Conservation (phyloP, 2,888 invertebrate genomes). For the Baronia brevicornis region DNA sequence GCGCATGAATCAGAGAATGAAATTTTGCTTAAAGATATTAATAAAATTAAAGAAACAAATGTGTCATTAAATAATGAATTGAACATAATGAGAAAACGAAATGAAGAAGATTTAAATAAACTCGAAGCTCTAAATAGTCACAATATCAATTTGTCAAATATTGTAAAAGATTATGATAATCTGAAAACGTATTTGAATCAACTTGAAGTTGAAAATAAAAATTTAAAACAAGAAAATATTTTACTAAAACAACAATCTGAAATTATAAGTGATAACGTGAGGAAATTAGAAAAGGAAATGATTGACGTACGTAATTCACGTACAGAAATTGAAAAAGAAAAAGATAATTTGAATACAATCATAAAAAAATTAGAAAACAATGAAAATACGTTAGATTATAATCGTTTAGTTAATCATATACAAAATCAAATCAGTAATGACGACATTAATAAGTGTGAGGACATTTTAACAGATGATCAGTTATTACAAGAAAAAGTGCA, state of each 20-base stretch:
- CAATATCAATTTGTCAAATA: constrained; percentile 9
- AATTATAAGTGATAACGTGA: constrained; percentile 35
- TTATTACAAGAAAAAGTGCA: constrained; percentile 23
- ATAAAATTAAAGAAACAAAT: constrained; percentile 15
- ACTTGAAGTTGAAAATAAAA: constrained; percentile 32
- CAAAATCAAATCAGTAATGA: constrained; percentile 34
- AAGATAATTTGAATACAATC: constrained; percentile 60
- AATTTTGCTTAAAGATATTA: constrained; percentile 7
- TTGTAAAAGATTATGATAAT: constrained; percentile 15
- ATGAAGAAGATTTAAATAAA: constrained; percentile 11
- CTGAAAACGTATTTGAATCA: constrained; percentile 24
- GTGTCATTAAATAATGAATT: constrained; percentile 18
- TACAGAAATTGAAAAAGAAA: constrained; percentile 67
- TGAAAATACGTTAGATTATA: constrained; percentile 22
- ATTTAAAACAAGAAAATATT: constrained; percentile 46
- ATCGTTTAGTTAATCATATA: constrained; percentile 24
- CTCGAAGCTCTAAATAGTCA: constrained; percentile 13
- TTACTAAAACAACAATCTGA: constrained; percentile 36
- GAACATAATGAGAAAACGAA: constrained; percentile 18
- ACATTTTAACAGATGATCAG: constrained; percentile 18
- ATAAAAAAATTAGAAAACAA: constrained; percentile 50
- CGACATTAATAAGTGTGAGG: constrained; percentile 18
- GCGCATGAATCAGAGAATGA: constrained; percentile 4
- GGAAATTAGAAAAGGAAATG: constrained; percentile 52
- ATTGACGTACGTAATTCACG: constrained; percentile 64